Evolutionary conservation across 2,888 invertebrate genomes (phyloP).

Genomic region (Drosophila prolongata): DNA sequence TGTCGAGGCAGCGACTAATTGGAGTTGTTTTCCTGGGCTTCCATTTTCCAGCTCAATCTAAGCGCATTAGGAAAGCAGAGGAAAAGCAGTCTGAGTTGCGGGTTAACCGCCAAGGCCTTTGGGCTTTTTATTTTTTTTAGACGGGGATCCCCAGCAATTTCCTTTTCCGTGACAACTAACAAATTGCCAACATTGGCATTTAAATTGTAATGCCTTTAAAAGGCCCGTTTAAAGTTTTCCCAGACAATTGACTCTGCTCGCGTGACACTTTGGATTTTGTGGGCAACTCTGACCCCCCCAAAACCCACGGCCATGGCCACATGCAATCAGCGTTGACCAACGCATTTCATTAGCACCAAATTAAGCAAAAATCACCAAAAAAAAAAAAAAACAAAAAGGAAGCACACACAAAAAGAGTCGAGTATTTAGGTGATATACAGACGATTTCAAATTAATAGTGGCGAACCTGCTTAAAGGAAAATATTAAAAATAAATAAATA

Average conservation of each 20-base stretch:
- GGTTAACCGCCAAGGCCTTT: conserved; percentile 68
- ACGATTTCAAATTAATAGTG: not conserved
- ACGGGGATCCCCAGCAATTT: not conserved
- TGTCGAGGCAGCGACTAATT: conserved; percentile 46
- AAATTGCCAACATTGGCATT: conserved; percentile 77
- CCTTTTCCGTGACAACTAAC: conserved; percentile 64
- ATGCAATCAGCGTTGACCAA: conserved; percentile 69
- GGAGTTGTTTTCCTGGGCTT: conserved; percentile 36
- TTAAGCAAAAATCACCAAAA: conserved; percentile 70
- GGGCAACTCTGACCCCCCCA: conserved; percentile 6
- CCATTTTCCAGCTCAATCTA: conserved; percentile 34
- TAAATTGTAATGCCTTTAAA: conserved; percentile 72
- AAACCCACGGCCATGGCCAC: conserved; percentile 42
- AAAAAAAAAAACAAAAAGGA: conserved; percentile 32
- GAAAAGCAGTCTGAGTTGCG: conserved; percentile 12
- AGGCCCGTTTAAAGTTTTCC: conserved; percentile 58
- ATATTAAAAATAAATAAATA: not conserved
- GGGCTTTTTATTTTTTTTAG: not conserved
- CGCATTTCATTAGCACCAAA: conserved; percentile 75
- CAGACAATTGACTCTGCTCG: conserved; percentile 74
- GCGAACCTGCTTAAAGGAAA: not conserved
- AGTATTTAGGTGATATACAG: conserved; percentile 2
- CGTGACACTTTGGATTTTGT: conserved; percentile 68
- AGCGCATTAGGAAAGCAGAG: conserved; percentile 64
- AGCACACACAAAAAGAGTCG: conserved; percentile 11